phyloP scores from a whole-genome alignment of 1,140 invertebrate species.

The Eriosoma lanigerum region DNA sequence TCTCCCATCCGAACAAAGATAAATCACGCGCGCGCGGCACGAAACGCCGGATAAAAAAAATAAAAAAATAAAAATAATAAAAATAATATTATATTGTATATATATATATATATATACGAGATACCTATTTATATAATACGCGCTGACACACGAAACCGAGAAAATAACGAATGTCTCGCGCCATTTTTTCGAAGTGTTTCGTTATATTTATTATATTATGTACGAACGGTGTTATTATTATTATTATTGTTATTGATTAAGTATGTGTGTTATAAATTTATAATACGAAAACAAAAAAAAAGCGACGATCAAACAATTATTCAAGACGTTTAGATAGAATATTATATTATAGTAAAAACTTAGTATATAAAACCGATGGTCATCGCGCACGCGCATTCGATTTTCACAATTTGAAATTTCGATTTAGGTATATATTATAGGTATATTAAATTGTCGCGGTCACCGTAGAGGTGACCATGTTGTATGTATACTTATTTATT shows the following conservation, averaged over 20 bases:
- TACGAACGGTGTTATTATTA: neutral
- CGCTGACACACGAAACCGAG: neutral
- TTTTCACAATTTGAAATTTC: too few relatives aligned
- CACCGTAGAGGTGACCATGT: too few relatives aligned
- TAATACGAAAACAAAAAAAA: too few relatives aligned
- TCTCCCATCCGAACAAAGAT: constrained; percentile 49
- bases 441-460: too few relatives aligned
- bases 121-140: neutral
- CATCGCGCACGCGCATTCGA: too few relatives aligned
- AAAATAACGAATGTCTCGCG: constrained; percentile 30
- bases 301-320: too few relatives aligned
- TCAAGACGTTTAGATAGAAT: neutral
- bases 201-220: neutral
- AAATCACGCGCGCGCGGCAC: constrained; percentile 39
- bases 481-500: too few relatives aligned
- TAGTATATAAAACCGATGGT: too few relatives aligned
- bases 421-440: too few relatives aligned
- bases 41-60: constrained; percentile 1
- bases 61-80: too few relatives aligned
- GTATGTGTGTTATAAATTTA: too few relatives aligned
- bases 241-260: constrained; percentile 1
- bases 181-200: constrained; percentile 4
- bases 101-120: too few relatives aligned
- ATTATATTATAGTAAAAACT: neutral
- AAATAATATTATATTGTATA: neutral